Percentiles rank a stretch among this genome's conserved stretches.
Evolutionary conservation across 2,113 vertebrate genomes (phyloP).

Genomic region (Laticauda colubrina): DNA sequence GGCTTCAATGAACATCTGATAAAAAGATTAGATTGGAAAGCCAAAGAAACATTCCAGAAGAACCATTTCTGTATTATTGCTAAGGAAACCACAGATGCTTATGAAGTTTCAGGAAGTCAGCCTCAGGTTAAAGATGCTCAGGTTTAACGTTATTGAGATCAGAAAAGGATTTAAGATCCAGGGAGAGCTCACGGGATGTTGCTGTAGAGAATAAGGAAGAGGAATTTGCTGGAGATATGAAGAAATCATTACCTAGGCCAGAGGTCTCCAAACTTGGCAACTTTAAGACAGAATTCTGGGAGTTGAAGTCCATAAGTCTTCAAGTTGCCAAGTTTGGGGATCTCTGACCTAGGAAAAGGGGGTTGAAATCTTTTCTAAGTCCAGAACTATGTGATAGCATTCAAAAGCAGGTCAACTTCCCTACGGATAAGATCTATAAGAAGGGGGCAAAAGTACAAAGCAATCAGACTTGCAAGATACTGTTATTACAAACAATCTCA

Average conservation of each 20-base stretch:
- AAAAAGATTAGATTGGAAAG: not conserved
- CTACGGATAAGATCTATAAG: not conserved
- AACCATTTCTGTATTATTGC: not conserved
- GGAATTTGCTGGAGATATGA: not conserved
- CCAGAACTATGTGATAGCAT: not conserved
- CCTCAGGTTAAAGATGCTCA: not conserved
- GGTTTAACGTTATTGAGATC: not conserved
- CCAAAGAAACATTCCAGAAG: not conserved
- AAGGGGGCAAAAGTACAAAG: not conserved
- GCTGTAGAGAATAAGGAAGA: not conserved
- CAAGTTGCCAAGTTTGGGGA: no score
- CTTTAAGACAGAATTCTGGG: not conserved
- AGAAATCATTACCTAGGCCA: not conserved
- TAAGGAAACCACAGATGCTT: not conserved
- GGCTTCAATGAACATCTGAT: not conserved
- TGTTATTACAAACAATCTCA: not conserved
- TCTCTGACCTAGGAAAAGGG: no score
- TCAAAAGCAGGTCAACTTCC: not conserved
- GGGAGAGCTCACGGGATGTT: not conserved
- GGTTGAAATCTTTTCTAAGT: not conserved
- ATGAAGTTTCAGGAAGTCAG: not conserved
- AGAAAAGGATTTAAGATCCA: not conserved
- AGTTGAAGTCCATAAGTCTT: not conserved
- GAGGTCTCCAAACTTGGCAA: no score
- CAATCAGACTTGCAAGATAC: not conserved